These are phyloP conservation scores for Hypomesus transpacificus DNA, from an alignment of 2,113 vertebrate species.

Conservation along the genomic window DNA sequence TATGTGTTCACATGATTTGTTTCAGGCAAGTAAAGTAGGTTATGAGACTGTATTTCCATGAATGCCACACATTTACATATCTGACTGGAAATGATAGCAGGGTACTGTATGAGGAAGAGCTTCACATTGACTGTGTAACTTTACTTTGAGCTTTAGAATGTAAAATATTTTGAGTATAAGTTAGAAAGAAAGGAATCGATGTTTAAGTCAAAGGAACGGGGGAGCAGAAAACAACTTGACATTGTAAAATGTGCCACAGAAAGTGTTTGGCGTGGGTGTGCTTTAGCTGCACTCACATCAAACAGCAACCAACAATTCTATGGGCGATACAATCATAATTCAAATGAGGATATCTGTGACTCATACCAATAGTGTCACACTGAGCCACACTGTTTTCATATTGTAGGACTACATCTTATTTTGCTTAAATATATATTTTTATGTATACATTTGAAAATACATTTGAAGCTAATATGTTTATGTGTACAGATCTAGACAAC, in stretches of 20 bases:
- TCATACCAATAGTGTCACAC: constrained; percentile 4
- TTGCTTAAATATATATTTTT: neutral
- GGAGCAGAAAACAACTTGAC: constrained; percentile 33
- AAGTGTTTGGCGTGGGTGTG: constrained; percentile 30
- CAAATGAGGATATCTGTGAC: constrained; percentile 25
- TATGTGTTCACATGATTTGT: neutral
- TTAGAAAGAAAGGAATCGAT: no score
- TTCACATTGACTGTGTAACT: neutral
- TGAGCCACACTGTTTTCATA: neutral
- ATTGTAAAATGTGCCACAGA: neutral
- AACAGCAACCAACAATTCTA: constrained; percentile 17
- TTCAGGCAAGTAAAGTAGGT: neutral
- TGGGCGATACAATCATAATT: constrained; percentile 38
- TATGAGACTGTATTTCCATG: no score
- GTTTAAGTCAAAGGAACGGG: neutral
- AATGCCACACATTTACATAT: neutral
- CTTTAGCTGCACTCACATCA: constrained; percentile 32
- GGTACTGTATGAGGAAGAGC: neutral
- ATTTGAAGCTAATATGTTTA: neutral
- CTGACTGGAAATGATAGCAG: constrained; percentile 39
- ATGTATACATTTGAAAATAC: neutral
- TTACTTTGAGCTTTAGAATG: neutral
- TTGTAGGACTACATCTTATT: constrained; percentile 32
- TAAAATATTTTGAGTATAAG: no score
- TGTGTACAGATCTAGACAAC: neutral